Conservation (phyloP, 2,797 vertebrate species). For the Neoniphon sammara region DNA sequence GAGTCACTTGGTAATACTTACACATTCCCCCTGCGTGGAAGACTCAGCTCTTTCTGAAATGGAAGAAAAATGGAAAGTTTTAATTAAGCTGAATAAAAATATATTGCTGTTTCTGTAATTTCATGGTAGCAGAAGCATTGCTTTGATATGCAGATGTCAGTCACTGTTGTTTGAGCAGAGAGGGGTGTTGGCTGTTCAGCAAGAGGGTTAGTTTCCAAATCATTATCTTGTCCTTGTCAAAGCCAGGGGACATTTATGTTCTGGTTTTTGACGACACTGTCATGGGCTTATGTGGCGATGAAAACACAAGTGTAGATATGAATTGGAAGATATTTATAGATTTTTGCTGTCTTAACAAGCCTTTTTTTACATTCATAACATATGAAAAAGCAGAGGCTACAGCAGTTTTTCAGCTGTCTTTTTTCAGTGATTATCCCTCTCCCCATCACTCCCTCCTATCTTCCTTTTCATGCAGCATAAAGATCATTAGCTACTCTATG, state of each 20-base stretch:
- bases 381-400: neutral
- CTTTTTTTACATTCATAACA: slow-evolving; percentile 2
- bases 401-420: slow-evolving; percentile 7
- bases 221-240: neutral
- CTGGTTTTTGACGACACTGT: neutral
- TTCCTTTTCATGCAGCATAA: slow-evolving; percentile 31
- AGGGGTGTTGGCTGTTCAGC: neutral
- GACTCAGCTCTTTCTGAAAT: slow-evolving; percentile 83
- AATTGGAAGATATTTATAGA: neutral
- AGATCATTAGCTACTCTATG: slow-evolving; percentile 52
- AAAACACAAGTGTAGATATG: neutral
- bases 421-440: neutral
- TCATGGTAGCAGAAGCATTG: slow-evolving; percentile 4
- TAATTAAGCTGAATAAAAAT: neutral
- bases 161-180: neutral
- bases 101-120: neutral
- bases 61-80: slow-evolving; percentile 40
- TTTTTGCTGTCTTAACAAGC: neutral
- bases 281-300: neutral
- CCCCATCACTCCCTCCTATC: slow-evolving; percentile 17
- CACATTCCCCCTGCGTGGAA: slow-evolving; percentile 83
- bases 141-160: slow-evolving; percentile 23
- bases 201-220: slow-evolving; percentile 4
- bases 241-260: neutral
- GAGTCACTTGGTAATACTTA: slow-evolving; percentile 67